Evolutionary conservation across 2,113 vertebrate genomes (phyloP).

Genomic region (Malurus cyaneus): DNA sequence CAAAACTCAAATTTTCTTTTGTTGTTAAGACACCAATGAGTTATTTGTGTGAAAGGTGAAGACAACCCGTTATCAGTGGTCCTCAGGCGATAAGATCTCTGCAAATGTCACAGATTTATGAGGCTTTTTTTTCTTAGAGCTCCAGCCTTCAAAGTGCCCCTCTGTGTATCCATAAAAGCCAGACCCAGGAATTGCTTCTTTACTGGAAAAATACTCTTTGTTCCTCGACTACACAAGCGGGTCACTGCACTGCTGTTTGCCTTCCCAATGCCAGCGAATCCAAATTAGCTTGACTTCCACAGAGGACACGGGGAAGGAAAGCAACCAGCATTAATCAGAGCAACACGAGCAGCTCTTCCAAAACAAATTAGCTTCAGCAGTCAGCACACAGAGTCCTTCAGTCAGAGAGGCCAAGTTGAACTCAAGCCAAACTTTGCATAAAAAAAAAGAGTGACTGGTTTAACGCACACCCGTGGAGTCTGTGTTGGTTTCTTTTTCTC

Average conservation of each 20-base stretch:
- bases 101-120: background rate
- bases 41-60: background rate
- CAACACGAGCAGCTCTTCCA: constrained; percentile 10
- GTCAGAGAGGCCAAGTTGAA: background rate
- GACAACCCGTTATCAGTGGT: background rate
- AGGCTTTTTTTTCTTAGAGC: background rate
- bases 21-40: background rate
- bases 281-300: constrained; percentile 18
- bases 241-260: constrained; percentile 23
- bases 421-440: background rate
- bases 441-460: background rate
- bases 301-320: background rate
- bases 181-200: background rate
- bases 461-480: background rate
- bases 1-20: background rate
- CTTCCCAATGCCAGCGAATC: background rate
- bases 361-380: constrained; percentile 3
- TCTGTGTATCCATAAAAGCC: background rate
- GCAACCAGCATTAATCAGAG: background rate
- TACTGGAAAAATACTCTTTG: background rate
- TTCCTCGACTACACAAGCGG: background rate
- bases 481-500: background rate
- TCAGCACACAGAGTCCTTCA: constrained; percentile 24
- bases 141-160: background rate
- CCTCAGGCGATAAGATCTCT: background rate